Evolutionary conservation across 2,888 invertebrate genomes (phyloP).

Genomic region (Protodeltote pygarga): DNA sequence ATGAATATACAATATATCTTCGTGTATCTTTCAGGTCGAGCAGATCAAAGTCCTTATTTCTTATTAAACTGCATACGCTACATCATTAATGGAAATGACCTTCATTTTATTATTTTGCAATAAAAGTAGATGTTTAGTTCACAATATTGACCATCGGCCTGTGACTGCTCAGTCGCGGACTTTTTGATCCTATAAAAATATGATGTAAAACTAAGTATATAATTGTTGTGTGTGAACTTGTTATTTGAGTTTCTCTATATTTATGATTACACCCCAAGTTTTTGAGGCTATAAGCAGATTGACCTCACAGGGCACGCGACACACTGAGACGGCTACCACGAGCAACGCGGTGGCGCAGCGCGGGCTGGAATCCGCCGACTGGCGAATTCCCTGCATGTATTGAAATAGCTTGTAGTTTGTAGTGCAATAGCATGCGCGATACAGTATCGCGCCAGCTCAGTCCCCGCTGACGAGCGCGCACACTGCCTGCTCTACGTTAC

Average conservation of each 20-base stretch:
- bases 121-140: conserved; percentile 26
- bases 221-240: not conserved
- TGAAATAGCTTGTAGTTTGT: conserved; percentile 82
- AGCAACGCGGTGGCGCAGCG: too few species aligned
- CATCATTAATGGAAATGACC: conserved; percentile 53
- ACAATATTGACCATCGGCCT: conserved; percentile 1
- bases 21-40: conserved; percentile 5
- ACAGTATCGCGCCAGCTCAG: conserved; percentile 65
- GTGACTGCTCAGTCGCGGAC: too few species aligned
- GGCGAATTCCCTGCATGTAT: conserved; percentile 79
- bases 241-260: not conserved
- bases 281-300: conserved; percentile 48
- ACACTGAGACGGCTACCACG: conserved; percentile 47
- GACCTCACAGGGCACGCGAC: conserved; percentile 59
- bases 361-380: conserved; percentile 70
- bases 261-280: not conserved
- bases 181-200: too few species aligned
- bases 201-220: too few species aligned
- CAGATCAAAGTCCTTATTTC: conserved; percentile 45
- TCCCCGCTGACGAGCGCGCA: conserved; percentile 67
- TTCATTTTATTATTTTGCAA: conserved; percentile 39
- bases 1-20: too few species aligned
- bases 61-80: conserved; percentile 38
- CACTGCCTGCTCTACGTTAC: conserved; percentile 66
- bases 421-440: conserved; percentile 68